These are phyloP conservation scores for Eristalinus aeneus DNA, from an alignment of 2,888 invertebrate species.

Conservation along the genomic window DNA sequence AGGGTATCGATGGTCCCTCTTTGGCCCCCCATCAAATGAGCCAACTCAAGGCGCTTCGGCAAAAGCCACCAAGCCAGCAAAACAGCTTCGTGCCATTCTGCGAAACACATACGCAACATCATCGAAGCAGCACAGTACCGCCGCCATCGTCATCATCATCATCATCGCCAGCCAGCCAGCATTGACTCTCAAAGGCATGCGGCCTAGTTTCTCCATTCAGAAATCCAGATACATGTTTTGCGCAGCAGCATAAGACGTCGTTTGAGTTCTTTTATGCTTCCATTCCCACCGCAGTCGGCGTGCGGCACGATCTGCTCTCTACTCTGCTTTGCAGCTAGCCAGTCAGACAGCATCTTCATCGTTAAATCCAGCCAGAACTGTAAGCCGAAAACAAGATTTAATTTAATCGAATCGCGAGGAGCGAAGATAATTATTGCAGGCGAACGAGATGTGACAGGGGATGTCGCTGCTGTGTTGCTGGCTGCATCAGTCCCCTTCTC, in stretches of 20 bases:
- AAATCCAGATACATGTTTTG: conserved; percentile 63
- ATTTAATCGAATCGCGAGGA: conserved; percentile 58
- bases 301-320: neutral
- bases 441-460: conserved; percentile 56
- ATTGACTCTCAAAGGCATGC: conserved; percentile 64
- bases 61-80: conserved; percentile 30
- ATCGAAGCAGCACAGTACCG: conserved; percentile 5
- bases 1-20: conserved; percentile 15
- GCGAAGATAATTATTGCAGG: conserved; percentile 66
- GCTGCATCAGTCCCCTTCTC: conserved; percentile 3
- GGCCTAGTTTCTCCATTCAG: conserved; percentile 71
- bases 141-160: conserved; percentile 21
- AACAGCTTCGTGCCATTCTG: conserved; percentile 49
- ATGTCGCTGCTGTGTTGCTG: neutral
- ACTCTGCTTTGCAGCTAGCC: neutral
- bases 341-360: conserved; percentile 32
- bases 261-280: conserved; percentile 32
- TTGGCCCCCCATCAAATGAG: conserved; percentile 12
- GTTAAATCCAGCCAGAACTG: conserved; percentile 42
- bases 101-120: conserved; percentile 14
- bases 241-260: conserved; percentile 34
- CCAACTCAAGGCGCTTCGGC: conserved; percentile 42
- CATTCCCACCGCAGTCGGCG: conserved; percentile 32
- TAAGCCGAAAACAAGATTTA: conserved; percentile 59
- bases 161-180: conserved; percentile 2